phyloP scores from a whole-genome alignment of 2,113 vertebrate genomes.

The Callospermophilus lateralis region DNA sequence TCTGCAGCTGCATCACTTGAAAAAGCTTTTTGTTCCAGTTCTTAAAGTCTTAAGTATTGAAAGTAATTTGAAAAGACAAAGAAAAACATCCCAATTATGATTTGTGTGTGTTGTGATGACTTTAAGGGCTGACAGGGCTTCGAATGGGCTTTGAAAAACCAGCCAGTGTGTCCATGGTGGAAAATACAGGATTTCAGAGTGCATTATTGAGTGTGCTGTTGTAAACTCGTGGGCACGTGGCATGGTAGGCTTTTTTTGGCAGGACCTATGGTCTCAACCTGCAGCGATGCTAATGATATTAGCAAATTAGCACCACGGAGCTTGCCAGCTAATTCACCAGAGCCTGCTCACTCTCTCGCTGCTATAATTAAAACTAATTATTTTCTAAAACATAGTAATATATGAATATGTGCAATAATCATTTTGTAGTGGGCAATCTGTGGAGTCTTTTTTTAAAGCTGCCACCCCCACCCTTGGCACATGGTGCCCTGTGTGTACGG shows the following conservation, averaged over 20 bases:
- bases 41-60: conserved; percentile 87
- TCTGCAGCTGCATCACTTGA: conserved; percentile 89
- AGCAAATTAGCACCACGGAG: conserved; percentile 90
- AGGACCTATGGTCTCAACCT: conserved; percentile 88
- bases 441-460: conserved; percentile 83
- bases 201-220: conserved; percentile 73
- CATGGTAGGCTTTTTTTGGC: conserved; percentile 87
- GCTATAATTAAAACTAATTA: conserved; percentile 93
- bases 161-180: conserved; percentile 74
- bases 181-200: conserved; percentile 73
- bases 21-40: conserved; percentile 89
- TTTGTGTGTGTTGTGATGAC: conserved; percentile 85
- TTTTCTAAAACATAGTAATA: conserved; percentile 92
- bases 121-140: conserved; percentile 85
- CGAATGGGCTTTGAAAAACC: conserved; percentile 79
- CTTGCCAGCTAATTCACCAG: conserved; percentile 90
- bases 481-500: conserved; percentile 53
- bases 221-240: conserved; percentile 85
- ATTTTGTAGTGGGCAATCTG: conserved; percentile 89
- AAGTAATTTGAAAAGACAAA: conserved; percentile 82
- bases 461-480: conserved; percentile 56
- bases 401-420: conserved; percentile 89
- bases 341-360: conserved; percentile 89
- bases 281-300: conserved; percentile 90
- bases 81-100: conserved; percentile 84